Conservation (phyloP, 2,113 vertebrate species). For the Eulemur macaco region DNA sequence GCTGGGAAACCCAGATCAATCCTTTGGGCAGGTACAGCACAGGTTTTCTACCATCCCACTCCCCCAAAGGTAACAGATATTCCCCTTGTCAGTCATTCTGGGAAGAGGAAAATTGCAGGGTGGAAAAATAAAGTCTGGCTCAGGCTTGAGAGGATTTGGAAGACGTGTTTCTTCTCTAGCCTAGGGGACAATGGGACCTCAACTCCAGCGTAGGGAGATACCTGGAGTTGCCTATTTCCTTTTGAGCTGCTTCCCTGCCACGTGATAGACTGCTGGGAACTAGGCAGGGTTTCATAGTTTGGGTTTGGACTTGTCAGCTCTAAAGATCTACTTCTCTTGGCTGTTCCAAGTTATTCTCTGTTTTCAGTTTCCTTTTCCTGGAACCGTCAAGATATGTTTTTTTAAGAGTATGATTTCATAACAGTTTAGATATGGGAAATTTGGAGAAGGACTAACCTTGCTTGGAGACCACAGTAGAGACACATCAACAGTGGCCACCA, state of each 20-base stretch:
- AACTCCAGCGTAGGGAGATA: background rate
- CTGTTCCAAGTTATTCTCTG: background rate
- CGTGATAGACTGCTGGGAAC: background rate
- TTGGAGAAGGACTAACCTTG: background rate
- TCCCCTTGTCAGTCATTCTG: background rate
- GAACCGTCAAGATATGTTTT: background rate
- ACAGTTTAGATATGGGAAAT: background rate
- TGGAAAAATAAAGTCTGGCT: background rate
- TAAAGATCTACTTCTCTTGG: background rate
- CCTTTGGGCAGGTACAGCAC: background rate
- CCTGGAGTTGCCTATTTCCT: background rate
- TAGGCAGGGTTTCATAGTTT: background rate
- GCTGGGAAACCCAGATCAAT: background rate
- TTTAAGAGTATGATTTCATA: background rate
- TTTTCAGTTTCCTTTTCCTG: background rate
- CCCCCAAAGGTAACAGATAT: background rate
- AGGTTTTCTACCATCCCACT: background rate
- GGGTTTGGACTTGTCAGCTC: background rate
- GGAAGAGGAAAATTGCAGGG: background rate
- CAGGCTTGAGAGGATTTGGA: background rate
- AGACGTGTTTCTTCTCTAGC: slow-evolving; percentile 23
- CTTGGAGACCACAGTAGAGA: background rate
- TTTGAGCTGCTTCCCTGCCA: background rate
- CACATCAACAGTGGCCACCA: background rate
- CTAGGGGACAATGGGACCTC: background rate